These are phyloP conservation scores for Otis tarda DNA, from an alignment of 2,113 vertebrate genomes.

Conservation along the genomic window DNA sequence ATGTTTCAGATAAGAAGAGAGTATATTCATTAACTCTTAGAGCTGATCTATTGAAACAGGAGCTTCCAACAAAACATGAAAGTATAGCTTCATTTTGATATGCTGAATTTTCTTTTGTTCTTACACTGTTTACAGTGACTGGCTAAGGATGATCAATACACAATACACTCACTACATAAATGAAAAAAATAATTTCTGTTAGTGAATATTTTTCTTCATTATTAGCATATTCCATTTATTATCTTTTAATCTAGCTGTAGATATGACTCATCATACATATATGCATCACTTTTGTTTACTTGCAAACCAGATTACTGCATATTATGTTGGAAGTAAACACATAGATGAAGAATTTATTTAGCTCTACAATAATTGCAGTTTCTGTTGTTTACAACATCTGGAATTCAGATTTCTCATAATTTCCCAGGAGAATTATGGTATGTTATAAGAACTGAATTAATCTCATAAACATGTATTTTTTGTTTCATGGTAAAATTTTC, in stretches of 20 bases:
- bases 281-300: background rate
- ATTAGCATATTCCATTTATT: background rate
- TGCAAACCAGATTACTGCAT: background rate
- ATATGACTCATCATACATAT: background rate
- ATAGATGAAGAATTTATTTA: background rate
- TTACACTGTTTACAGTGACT: background rate
- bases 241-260: background rate
- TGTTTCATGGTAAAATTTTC: background rate
- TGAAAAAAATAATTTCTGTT: background rate
- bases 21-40: slow-evolving; percentile 28
- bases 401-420: background rate
- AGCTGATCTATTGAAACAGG: background rate
- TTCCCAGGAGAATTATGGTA: background rate
- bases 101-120: background rate
- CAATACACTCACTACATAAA: background rate
- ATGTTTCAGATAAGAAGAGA: slow-evolving; percentile 33
- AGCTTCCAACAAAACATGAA: background rate
- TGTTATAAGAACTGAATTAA: background rate
- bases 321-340: background rate
- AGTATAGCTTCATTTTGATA: background rate
- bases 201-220: background rate
- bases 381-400: background rate
- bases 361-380: background rate
- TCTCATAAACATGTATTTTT: slow-evolving; percentile 1
- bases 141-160: background rate